Evolutionary conservation across 2,888 invertebrate species (phyloP), one percentile per base, ranked within the genome.

Genomic region (Parnassius smintheus): DNA sequence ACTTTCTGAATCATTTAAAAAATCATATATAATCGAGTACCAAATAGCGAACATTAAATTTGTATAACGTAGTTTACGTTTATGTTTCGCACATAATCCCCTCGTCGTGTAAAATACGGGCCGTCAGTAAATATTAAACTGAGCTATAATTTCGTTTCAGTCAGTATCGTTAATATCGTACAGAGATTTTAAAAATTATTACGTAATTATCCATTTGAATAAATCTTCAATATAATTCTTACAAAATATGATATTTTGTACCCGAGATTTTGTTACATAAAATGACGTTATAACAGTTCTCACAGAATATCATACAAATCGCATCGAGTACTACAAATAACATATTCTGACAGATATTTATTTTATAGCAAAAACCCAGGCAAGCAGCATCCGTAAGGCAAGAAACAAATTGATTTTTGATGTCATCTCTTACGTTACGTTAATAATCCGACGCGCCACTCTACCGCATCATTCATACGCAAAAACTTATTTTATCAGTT

Each of bases 381-480:
- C 70, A 70, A 72, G 66, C 68, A 69, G 68, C 66, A 70, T 69
- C 65, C 62, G 70, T 66, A 76, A 76, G 75, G 73, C 76, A 78
- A 81, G 77, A 80, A 80, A 81, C 80, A 86, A 88, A 88, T 88
- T 83, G 85, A 85, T 86, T 87, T 86, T 85, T 87, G 83, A 87
- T 88, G 85, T 82, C 77, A 74, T 75, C 75, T 72, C 73, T 75
- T 73, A 73, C 66, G 70, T 69, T 72, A 69, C 73, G 73, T 74
- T 82, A 80, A 81, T 79, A 77, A 80, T 80, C 80, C 75, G 75
- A 73, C 75, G 74, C 75, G 66, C 72, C 71, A 67, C 71, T 65
- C 70, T 70, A 72, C 71, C 70, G 70, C 67, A 67, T 72, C 74
- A 75, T 75, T 77, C 72, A 71, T 72, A 66, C 70, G 75, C 77